Conservation (phyloP, 1,140 invertebrate species). For the Vanessa tameamea region DNA sequence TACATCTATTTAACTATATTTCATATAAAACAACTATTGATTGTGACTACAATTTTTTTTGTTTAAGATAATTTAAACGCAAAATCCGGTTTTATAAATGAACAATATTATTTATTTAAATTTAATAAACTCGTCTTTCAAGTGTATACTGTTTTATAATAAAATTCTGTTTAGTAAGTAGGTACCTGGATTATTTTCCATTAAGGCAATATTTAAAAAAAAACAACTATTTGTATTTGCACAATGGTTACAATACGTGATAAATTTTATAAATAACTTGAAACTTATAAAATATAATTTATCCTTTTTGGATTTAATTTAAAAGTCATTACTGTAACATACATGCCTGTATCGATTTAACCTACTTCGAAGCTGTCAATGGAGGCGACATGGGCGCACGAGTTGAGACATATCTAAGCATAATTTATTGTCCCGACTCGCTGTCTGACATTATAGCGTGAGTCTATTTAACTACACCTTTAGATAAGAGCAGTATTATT, state of each 20-base stretch:
- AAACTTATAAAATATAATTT: conserved; percentile 27
- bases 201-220: too few species aligned
- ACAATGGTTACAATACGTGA: conserved; percentile 7
- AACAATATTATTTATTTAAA: too few species aligned
- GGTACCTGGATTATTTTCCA: too few species aligned
- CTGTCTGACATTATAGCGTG: conserved; percentile 30
- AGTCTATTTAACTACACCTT: conserved; percentile 35
- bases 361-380: conserved; percentile 44
- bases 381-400: conserved; percentile 25
- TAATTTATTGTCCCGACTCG: conserved; percentile 41
- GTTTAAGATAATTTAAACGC: too few species aligned
- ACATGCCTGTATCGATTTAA: conserved; percentile 41
- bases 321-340: conserved; percentile 30
- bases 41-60: too few species aligned
- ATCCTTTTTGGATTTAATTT: conserved; percentile 12
- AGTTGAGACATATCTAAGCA: conserved; percentile 39
- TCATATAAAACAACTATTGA: too few species aligned
- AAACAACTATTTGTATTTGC: neutral
- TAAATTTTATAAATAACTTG: conserved; percentile 19
- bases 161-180: too few species aligned
- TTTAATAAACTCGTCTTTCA: too few species aligned
- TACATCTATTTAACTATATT: neutral
- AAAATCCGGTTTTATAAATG: too few species aligned
- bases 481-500: conserved; percentile 29
- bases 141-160: too few species aligned